Evolutionary conservation across 1,140 invertebrate species (phyloP), one percentile per base, ranked within the genome.

Genomic region (Musca domestica): DNA sequence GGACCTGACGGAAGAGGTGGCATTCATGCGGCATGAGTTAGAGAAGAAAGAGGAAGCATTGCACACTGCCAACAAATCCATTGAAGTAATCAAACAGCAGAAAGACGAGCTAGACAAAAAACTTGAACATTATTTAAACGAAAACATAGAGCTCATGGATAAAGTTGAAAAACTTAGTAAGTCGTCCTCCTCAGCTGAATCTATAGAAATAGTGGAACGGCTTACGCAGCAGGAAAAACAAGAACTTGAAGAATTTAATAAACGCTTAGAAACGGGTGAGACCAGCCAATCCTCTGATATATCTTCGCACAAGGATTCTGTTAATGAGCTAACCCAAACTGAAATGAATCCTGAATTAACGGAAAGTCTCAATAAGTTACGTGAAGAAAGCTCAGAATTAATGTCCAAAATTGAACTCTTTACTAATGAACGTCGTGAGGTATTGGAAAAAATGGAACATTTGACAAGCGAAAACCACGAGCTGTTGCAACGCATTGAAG

Each of bases 151-250:
- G 69, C 76, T 89, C 22, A 84, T 87, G 46, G 88, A 89, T 72
- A 88, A 87, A 81, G 75, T 89, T 52, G 88, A 89, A 72, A 89
- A 89, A 76, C 74, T 89, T 19, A 88, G 87, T 76, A 88, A 89
- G 74, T 87, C 88, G 0, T 85, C 85, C 71, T 89, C 84, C 9
- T 85, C 88, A 6, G 88, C 87, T 14, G 88, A 89, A 77, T 89
- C 88, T 49, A 89, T 89, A 46, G 88, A 89, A 81, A 89, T 89
- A 64, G 88, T 89, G 5, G 88, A 89, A 70, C 85, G 85, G 5
- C 83, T 88, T 67, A 88, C 87, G 49, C 86, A 86, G 67, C 87
- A 88, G 81, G 87, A 88, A 70, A 87, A 87, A 75, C 70, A 86
- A 71, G 83, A 86, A 74, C 78, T 86, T 30, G 86, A 86, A 71